A percentile compares a stretch with the other conserved stretches of the same genome.
Conservation (phyloP, 2,113 vertebrate genomes). For the Osmerus eperlanus region DNA sequence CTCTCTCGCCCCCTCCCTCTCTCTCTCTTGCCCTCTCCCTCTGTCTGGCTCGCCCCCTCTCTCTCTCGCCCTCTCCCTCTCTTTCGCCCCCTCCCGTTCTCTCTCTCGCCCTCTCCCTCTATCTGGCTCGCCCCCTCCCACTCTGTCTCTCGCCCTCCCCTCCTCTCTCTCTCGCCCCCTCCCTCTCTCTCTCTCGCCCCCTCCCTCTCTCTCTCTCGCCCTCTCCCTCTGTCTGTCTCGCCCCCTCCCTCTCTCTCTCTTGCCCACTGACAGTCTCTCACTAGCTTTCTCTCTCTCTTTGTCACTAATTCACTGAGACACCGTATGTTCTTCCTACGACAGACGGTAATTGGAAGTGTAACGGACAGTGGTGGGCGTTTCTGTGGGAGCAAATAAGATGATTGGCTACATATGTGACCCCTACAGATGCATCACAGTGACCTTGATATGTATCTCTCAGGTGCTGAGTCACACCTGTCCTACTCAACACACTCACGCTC, state of each 20-base stretch:
- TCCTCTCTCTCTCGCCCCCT: background rate
- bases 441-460: slow-evolving; percentile 20
- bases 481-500: background rate
- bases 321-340: too few species aligned
- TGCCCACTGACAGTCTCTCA: background rate
- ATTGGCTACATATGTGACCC: background rate
- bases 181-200: background rate
- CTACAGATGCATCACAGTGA: slow-evolving; percentile 8
- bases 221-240: background rate
- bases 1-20: slow-evolving; percentile 4
- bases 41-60: background rate
- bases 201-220: background rate
- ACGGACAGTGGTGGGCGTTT: background rate
- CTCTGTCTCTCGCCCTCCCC: background rate
- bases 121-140: too few species aligned
- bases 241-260: background rate
- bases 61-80: too few species aligned
- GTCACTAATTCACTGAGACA: slow-evolving; percentile 3
- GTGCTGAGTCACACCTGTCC: slow-evolving; percentile 65
- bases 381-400: slow-evolving; percentile 13
- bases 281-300: slow-evolving; percentile 13
- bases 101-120: background rate
- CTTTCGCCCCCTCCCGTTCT: background rate
- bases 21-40: background rate
- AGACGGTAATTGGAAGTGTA: too few species aligned